Base-by-base conservation (phyloP, 2,888 invertebrate species). In the Agrotis ipsilon region DNA sequence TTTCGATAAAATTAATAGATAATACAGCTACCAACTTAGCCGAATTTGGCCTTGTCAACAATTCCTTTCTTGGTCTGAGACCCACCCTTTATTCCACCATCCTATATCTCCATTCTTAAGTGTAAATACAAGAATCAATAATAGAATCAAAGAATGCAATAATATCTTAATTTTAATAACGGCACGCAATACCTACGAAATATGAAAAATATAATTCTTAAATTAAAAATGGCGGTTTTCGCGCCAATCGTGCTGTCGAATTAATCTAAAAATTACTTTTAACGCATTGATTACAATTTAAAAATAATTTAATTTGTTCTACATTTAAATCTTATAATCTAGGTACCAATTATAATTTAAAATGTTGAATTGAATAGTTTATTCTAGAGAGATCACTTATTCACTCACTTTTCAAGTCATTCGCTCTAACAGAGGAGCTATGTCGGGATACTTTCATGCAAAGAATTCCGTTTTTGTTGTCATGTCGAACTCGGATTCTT, bases 381-480 rank as follows among this genome's bases (percentile, higher is more conserved):
- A 84, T 66, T 67, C 68, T 81, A 85, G 80, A 81, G 92, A 93
- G 92, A 92, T 93, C 93, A 93, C 91, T 90, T 43, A 75, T 83
- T 85, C 90, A 90, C 89, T 90, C 92, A 89, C 90, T 90, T 88
- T 77, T 90, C 85, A 90, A 91, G 92, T 91, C 90, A 93, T 78
- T 89, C 92, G 93, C 92, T 93, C 94, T 83, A 95, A 77, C 68
- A 96, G 83, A 0, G 94, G 93, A 89, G 95, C 96, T 75, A 96
- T 91, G 87, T 95, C 94, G 24, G 96, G 96, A 68, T 94, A 95
- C 88, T 95, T 97, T 97, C 97, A 99, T 96, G 98, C 98, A 96
- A 98, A 98, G 96, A 98, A 98, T 94, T 99, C 98, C 86, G 97
- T 97, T 96, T 98, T 98, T 91, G 98, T 98, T 88, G 98, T 98